Base-by-base conservation (phyloP, 2,888 invertebrate species). In the Ichneumon xanthorius region DNA sequence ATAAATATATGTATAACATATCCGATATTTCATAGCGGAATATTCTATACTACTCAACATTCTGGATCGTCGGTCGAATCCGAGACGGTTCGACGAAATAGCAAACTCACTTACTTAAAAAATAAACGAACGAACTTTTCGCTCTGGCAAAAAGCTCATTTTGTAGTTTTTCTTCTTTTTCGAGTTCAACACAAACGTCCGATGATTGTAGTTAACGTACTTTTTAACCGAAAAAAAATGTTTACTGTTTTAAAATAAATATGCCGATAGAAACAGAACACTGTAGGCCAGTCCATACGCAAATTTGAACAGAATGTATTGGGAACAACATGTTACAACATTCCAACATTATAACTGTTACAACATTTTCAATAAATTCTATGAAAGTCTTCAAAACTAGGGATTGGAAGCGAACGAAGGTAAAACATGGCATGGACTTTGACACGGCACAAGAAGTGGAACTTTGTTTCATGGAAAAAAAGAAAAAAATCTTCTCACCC, bases 1-100 rank as follows among this genome's bases (percentile, higher is more conserved):
- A 83, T 50, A 83, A 61, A 83, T 72, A 61, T 72, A 82, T 77
- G 58, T 50, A 33, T 22, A n/a, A 68, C 37, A 50, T 0, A 53
- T 53, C 53, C 1, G 7, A 53, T 53, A n/a, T 53, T 19, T 2
- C 1, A 53, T n/a, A 6, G 30, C 16, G 55, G 37, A 4, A 55
- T 55, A 72, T 19, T 72, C 55, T 72, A 37, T 26, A 58, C 37
- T 19, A 55, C 2, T 55, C 2, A 55, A 40, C 58, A 73, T 19
- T 58, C 37, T 22, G 26, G 26, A 22, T 58, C n/a, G 55, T 55
- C 55, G 7, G 9, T 22, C 30, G 61, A 73, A 22, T 26, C 45
- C 11, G 61, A 73, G 30, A 45, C 26, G 11, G 37, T 9, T 16
- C 4, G 61, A 61, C 26, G 61, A 73, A 73, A 53, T 6, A 40